Percentiles rank a stretch among this genome's conserved stretches.
These are phyloP conservation scores for Conops quadrifasciatus DNA, from an alignment of 2,888 invertebrate genomes.

Conservation along the genomic window DNA sequence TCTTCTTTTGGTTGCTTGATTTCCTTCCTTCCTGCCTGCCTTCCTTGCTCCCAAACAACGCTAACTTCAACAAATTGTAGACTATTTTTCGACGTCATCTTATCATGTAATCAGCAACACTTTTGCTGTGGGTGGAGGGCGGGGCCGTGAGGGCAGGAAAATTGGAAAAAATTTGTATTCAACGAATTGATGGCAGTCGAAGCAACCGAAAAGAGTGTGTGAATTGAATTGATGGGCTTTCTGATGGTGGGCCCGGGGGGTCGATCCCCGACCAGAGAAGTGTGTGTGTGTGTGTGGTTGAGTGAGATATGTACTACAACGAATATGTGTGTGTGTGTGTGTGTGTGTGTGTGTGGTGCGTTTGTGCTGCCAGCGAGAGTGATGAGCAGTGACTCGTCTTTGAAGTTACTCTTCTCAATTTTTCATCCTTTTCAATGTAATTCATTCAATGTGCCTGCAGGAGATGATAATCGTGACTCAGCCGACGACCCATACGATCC, in stretches of 20 bases:
- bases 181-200: constrained; percentile 24
- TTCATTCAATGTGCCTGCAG: constrained; percentile 16
- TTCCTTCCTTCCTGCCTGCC: background rate
- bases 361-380: background rate
- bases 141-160: background rate
- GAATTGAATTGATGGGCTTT: constrained; percentile 5
- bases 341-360: background rate
- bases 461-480: constrained; percentile 16
- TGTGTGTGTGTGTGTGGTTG: background rate
- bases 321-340: background rate
- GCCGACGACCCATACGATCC: background rate
- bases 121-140: background rate
- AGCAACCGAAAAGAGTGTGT: constrained; percentile 8
- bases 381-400: constrained; percentile 23
- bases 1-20: too few relatives aligned
- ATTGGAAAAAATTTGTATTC: constrained; percentile 19
- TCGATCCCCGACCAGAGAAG: background rate
- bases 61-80: constrained; percentile 39
- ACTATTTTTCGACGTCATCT: constrained; percentile 42
- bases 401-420: constrained; percentile 16
- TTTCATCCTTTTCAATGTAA: constrained; percentile 25
- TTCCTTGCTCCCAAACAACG: constrained; percentile 28
- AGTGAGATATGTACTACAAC: background rate
- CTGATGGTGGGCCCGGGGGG: background rate
- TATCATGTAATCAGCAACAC: constrained; percentile 40